Conservation (phyloP, 2,113 vertebrate species). For the Poeciliopsis turrubarensis region DNA sequence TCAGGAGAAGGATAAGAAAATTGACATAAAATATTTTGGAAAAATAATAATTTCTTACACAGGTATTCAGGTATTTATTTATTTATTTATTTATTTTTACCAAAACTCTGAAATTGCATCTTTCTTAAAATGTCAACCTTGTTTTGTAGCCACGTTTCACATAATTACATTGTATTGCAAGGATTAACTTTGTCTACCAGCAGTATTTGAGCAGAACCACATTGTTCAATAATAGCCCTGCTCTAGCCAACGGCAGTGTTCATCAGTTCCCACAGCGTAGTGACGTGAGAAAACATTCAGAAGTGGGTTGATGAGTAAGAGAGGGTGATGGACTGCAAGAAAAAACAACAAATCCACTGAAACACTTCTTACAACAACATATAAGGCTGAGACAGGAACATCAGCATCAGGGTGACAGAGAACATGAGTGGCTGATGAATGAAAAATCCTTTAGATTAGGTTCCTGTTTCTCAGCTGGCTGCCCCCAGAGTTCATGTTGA, state of each 20-base stretch:
- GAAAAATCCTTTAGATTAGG: background rate
- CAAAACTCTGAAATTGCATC: too few relatives aligned
- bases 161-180: background rate
- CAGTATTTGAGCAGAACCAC: constrained; percentile 27
- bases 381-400: constrained; percentile 3
- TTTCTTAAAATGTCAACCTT: too few relatives aligned
- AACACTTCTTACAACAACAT: constrained; percentile 11
- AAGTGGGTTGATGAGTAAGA: constrained; percentile 20
- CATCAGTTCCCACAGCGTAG: constrained; percentile 47
- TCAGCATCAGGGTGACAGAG: background rate
- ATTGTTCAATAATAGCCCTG: constrained; percentile 24
- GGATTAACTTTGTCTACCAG: constrained; percentile 6
- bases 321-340: constrained; percentile 10
- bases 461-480: constrained; percentile 6
- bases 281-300: constrained; percentile 57
- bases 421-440: background rate
- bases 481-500: constrained; percentile 3
- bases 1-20: too few relatives aligned
- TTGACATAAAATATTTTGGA: too few relatives aligned
- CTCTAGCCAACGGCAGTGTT: constrained; percentile 43
- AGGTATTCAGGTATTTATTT: too few relatives aligned
- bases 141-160: constrained; percentile 16
- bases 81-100: too few relatives aligned
- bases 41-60: too few relatives aligned
- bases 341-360: constrained; percentile 6